Evolutionary conservation across 2,888 invertebrate species (phyloP).

Genomic region (Tetanocera ferruginea): DNA sequence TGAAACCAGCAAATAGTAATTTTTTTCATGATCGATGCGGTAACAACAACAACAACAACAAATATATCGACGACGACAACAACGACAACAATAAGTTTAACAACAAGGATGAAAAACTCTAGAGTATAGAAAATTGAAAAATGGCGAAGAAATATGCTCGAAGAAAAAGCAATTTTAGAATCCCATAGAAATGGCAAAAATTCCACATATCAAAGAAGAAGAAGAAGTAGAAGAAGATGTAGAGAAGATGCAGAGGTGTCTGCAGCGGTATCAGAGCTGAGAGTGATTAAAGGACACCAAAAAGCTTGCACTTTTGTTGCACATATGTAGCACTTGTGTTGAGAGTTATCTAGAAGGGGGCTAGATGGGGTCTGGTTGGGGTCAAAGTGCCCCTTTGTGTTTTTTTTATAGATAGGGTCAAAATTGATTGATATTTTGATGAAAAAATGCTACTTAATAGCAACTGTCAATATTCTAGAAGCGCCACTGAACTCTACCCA

Average conservation of each 20-base stretch:
- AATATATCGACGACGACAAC: not conserved
- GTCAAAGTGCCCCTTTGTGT: no score
- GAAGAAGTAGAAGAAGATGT: not conserved
- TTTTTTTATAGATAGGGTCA: no score
- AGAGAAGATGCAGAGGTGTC: not conserved
- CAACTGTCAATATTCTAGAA: no score
- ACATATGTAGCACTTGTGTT: not conserved
- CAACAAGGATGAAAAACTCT: no score
- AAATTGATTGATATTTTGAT: no score
- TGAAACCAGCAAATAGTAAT: constrained; percentile 25
- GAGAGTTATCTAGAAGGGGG: no score
- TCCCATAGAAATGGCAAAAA: constrained; percentile 34
- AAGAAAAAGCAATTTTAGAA: constrained; percentile 29
- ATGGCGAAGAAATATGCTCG: constrained; percentile 18
- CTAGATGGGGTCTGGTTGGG: no score
- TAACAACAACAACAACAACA: constrained; percentile 39
- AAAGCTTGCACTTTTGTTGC: not conserved
- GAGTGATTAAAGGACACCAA: not conserved
- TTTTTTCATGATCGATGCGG: constrained; percentile 31
- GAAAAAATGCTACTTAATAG: no score
- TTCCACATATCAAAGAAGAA: constrained; percentile 15
- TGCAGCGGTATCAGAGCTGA: not conserved
- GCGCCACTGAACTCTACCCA: not conserved
- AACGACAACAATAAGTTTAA: not conserved
- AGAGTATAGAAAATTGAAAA: constrained; percentile 9